Conservation (phyloP, 1,140 invertebrate genomes). For the Diploscapter pachys region DNA sequence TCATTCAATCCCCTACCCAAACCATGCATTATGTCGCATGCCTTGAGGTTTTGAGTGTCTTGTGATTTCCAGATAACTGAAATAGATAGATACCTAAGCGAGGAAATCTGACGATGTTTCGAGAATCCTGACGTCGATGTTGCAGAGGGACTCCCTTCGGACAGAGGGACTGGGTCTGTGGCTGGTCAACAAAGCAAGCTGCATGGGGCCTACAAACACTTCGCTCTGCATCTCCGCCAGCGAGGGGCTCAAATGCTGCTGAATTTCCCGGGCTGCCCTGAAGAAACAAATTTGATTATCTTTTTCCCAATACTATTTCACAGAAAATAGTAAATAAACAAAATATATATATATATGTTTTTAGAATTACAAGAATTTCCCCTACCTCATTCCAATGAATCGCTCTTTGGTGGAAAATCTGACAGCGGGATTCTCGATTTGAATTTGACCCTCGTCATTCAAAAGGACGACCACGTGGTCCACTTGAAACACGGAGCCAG, state of each 20-base stretch:
- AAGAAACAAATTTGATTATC: neutral
- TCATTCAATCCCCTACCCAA: no score
- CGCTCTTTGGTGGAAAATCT: slow-evolving; percentile 16
- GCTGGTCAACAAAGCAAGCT: slow-evolving; percentile 9
- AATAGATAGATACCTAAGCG: neutral
- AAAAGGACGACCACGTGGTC: slow-evolving; percentile 14
- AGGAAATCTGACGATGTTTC: slow-evolving; percentile 11
- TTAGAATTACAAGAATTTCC: neutral
- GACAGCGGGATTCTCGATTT: slow-evolving; percentile 16
- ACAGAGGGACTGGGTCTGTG: slow-evolving; percentile 3
- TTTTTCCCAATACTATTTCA: slow-evolving; percentile 1
- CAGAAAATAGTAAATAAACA: neutral
- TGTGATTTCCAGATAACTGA: no score
- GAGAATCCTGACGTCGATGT: slow-evolving; percentile 15
- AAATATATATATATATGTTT: neutral
- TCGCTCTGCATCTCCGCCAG: slow-evolving; percentile 6
- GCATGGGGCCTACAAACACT: slow-evolving; percentile 18
- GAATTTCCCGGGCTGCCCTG: slow-evolving; percentile 17
- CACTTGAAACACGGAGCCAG: slow-evolving; percentile 22
- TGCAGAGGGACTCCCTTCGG: slow-evolving; percentile 17
- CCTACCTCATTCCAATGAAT: slow-evolving; percentile 24
- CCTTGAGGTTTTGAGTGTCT: no score
- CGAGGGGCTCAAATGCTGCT: slow-evolving; percentile 14
- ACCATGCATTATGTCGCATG: no score
- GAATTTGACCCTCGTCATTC: slow-evolving; percentile 7